Percentiles rank a stretch among this genome's conserved stretches.
phyloP scores from a whole-genome alignment of 2,888 invertebrate species.

The Xestobium rufovillosum region DNA sequence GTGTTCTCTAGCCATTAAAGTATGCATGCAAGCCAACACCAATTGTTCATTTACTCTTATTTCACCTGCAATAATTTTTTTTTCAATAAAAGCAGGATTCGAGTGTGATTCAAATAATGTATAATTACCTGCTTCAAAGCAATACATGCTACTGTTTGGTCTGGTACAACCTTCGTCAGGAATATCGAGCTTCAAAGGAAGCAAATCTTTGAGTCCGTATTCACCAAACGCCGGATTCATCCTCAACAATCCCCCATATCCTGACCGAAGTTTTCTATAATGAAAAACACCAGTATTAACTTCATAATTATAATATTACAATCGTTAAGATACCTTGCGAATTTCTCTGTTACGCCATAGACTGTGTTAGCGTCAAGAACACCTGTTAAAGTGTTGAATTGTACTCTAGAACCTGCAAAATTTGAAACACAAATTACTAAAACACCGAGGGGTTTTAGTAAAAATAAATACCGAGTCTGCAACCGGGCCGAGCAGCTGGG shows the following conservation, averaged over 20 bases:
- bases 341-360: conserved; percentile 78
- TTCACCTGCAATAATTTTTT: conserved; percentile 55
- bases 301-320: background rate
- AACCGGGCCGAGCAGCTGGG: conserved; percentile 80
- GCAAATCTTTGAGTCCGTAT: conserved; percentile 77
- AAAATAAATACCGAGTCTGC: conserved; percentile 73
- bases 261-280: conserved; percentile 68
- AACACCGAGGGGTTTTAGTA: too few relatives aligned
- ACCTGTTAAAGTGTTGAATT: conserved; percentile 81
- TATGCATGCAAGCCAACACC: conserved; percentile 85
- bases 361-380: conserved; percentile 84
- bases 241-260: conserved; percentile 71
- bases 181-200: conserved; percentile 80
- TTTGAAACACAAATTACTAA: conserved; percentile 13
- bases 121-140: conserved; percentile 87
- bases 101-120: conserved; percentile 26
- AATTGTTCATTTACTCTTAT: conserved; percentile 89
- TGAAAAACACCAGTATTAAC: conserved; percentile 12
- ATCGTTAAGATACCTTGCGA: conserved; percentile 53
- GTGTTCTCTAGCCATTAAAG: conserved; percentile 84
- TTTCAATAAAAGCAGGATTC: background rate
- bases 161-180: conserved; percentile 90
- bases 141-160: conserved; percentile 82
- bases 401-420: conserved; percentile 65
- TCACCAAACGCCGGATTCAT: conserved; percentile 87